A percentile compares a stretch with the other conserved stretches of the same genome.
Evolutionary conservation across 2,113 vertebrate species (phyloP).

Genomic region (Siphamia tubifer): DNA sequence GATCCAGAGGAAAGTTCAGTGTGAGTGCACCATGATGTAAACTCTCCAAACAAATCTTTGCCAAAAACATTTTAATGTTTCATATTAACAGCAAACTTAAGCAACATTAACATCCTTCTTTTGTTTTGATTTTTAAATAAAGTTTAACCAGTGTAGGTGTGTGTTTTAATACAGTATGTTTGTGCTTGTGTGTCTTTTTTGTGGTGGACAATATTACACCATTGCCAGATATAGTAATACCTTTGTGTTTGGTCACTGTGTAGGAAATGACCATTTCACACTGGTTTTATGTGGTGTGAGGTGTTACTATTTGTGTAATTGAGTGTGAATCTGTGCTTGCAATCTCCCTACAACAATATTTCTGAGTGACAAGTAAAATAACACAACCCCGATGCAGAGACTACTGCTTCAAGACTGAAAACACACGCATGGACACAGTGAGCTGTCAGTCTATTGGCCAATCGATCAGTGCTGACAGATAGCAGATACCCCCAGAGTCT

Average conservation of each 20-base stretch:
- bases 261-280: conserved; percentile 8
- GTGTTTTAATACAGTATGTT: neutral
- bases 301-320: neutral
- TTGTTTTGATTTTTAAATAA: no score
- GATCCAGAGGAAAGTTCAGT: conserved; percentile 10
- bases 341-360: neutral
- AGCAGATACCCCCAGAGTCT: conserved; percentile 75
- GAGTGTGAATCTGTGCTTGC: neutral
- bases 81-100: no score
- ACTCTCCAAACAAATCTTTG: no score
- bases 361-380: conserved; percentile 43
- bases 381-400: conserved; percentile 20
- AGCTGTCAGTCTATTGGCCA: conserved; percentile 63
- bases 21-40: neutral
- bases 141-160: no score
- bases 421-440: conserved; percentile 20
- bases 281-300: neutral
- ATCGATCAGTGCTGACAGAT: conserved; percentile 76
- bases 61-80: no score
- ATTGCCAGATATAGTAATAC: neutral
- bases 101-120: no score
- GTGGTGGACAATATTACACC: neutral
- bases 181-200: neutral
- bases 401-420: neutral
- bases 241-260: neutral